Percentiles rank a stretch among this genome's conserved stretches.
These are phyloP conservation scores for Gibbula magus DNA, from an alignment of 2,888 invertebrate genomes.

Conservation along the genomic window DNA sequence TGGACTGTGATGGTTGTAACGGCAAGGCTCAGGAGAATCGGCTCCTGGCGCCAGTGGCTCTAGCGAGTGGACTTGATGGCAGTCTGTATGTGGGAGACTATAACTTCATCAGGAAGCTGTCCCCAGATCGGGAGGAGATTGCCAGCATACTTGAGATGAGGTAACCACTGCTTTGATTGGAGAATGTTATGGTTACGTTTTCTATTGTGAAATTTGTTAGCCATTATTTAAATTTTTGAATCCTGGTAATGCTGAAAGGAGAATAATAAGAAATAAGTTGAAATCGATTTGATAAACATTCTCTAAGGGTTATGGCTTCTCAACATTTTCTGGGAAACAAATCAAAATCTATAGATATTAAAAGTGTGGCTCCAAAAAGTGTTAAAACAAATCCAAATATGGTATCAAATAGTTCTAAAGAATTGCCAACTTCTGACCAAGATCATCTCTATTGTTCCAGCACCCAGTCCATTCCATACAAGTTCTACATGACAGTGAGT, in stretches of 20 bases:
- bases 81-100: conserved; percentile 97
- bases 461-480: conserved; percentile 95
- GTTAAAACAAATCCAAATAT: too few species aligned
- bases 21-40: conserved; percentile 77
- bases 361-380: too few species aligned
- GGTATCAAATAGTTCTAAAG: too few species aligned
- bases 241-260: neutral
- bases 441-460: conserved; percentile 78
- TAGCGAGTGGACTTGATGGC: conserved; percentile 96
- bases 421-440: too few species aligned
- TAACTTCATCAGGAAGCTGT: conserved; percentile 81
- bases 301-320: too few species aligned
- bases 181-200: neutral
- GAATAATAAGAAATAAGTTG: too few species aligned
- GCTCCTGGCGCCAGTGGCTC: conserved; percentile 92
- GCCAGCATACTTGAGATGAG: conserved; percentile 80
- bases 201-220: neutral
- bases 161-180: conserved; percentile 44
- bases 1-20: conserved; percentile 88
- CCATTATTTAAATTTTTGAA: neutral
- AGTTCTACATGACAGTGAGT: conserved; percentile 96
- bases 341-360: too few species aligned
- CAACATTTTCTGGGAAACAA: too few species aligned
- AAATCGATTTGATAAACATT: too few species aligned
- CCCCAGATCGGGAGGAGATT: conserved; percentile 69